Conservation (phyloP, 2,888 invertebrate genomes). For the Tineola bisselliella region DNA sequence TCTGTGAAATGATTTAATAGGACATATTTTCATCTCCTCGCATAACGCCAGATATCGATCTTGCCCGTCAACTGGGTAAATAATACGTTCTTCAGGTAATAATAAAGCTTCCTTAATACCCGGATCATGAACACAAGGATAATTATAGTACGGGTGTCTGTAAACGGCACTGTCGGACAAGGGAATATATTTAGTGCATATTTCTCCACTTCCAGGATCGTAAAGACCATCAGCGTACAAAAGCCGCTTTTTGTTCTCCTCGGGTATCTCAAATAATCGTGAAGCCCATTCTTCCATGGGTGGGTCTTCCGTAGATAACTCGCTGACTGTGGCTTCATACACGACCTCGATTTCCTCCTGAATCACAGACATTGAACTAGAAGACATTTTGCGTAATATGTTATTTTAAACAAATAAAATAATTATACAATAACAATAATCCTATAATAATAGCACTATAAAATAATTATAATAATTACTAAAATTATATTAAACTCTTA, state of each 20-base stretch:
- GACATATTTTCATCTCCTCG: constrained; percentile 36
- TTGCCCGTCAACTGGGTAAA: constrained; percentile 43
- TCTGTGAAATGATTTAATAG: constrained; percentile 32
- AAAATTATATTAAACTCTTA: too few relatives aligned
- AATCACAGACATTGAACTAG: background rate
- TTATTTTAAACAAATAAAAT: background rate
- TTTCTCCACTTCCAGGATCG: constrained; percentile 37
- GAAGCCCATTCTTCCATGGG: constrained; percentile 49
- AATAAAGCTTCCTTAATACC: constrained; percentile 39
- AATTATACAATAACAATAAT: background rate
- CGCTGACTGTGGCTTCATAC: constrained; percentile 20
- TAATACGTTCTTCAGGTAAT: constrained; percentile 23
- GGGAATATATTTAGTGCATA: constrained; percentile 37
- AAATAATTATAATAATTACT: background rate
- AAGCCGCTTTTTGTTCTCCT: constrained; percentile 28
- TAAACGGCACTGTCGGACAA: constrained; percentile 39
- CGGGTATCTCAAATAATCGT: constrained; percentile 23
- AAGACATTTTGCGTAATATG: background rate
- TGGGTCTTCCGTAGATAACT: constrained; percentile 39
- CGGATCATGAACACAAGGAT: constrained; percentile 43
- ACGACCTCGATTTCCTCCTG: background rate
- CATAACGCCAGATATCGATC: constrained; percentile 39
- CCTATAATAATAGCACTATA: background rate
- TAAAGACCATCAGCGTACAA: constrained; percentile 30
- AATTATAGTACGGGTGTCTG: constrained; percentile 41